Conservation (phyloP, 2,797 vertebrate genomes). For the Bradypodion pumilum region DNA sequence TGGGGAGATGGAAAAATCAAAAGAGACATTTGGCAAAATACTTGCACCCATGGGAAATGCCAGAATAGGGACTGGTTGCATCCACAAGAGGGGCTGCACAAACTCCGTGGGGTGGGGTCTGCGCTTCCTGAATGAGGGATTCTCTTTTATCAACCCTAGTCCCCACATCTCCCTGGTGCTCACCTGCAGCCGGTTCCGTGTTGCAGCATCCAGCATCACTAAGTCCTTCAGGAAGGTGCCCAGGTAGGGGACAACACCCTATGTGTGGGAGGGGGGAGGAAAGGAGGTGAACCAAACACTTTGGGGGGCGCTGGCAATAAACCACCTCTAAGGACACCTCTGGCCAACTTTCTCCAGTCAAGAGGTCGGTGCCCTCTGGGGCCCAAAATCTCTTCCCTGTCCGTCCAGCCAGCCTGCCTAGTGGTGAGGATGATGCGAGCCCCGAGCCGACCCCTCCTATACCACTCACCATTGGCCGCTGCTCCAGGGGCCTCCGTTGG, state of each 20-base stretch:
- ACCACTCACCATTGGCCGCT: constrained; percentile 69
- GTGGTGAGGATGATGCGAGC: neutral
- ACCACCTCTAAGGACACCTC: neutral
- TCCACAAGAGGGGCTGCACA: too few species aligned
- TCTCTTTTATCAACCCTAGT: too few species aligned
- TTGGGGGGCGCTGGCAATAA: too few species aligned
- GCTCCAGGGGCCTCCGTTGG: constrained; percentile 58
- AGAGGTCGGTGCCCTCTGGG: too few species aligned
- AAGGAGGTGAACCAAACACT: neutral
- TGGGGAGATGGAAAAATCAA: too few species aligned
- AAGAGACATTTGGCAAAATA: too few species aligned
- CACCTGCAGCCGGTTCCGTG: constrained; percentile 88
- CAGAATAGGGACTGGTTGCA: too few species aligned
- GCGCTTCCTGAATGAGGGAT: neutral
- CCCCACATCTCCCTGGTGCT: neutral
- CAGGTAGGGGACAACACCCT: constrained; percentile 92
- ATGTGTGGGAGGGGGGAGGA: constrained; percentile 31
- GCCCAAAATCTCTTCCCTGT: constrained; percentile 18
- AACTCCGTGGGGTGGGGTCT: too few species aligned
- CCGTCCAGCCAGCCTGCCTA: neutral
- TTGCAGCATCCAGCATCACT: constrained; percentile 91
- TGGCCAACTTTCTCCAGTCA: neutral
- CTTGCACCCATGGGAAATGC: too few species aligned
- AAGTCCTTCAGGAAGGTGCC: constrained; percentile 93
- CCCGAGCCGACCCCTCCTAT: neutral